These are phyloP conservation scores for Malthinus flaveolus DNA, from an alignment of 2,888 invertebrate species.

Conservation along the genomic window DNA sequence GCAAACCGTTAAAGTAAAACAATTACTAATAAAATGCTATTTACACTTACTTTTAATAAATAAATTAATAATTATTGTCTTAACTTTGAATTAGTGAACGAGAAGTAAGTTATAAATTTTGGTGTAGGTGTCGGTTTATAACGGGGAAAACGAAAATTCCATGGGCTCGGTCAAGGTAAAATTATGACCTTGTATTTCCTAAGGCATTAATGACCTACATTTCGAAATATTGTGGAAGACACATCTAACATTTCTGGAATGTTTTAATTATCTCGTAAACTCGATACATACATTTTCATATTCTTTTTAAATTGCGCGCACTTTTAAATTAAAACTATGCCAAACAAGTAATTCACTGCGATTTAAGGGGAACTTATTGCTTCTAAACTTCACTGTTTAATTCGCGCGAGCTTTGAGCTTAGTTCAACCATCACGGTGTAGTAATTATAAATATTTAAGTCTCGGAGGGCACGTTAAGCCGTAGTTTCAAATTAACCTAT, in stretches of 20 bases:
- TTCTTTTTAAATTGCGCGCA: conserved; percentile 3
- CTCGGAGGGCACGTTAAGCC: no score
- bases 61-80: no score
- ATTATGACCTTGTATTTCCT: conserved; percentile 38
- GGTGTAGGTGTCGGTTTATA: conserved; percentile 24
- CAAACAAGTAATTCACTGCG: no score
- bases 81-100: no score
- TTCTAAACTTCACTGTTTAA: no score
- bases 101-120: conserved; percentile 1
- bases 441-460: no score
- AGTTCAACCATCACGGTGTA: no score
- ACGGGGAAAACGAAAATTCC: conserved; percentile 19
- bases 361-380: no score
- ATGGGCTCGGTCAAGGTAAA: conserved; percentile 41
- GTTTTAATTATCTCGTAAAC: conserved; percentile 3
- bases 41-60: no score
- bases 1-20: conserved; percentile 2
- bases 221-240: conserved; percentile 9
- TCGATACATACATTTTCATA: not conserved
- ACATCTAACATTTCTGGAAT: conserved; percentile 7
- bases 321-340: not conserved
- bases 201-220: conserved; percentile 36
- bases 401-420: no score
- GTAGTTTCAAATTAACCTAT: not conserved
- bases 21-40: not conserved